A percentile compares a stretch with the other conserved stretches of the same genome.
These are phyloP conservation scores for Hydropsyche tenuis DNA, from an alignment of 1,140 invertebrate species.

Conservation along the genomic window DNA sequence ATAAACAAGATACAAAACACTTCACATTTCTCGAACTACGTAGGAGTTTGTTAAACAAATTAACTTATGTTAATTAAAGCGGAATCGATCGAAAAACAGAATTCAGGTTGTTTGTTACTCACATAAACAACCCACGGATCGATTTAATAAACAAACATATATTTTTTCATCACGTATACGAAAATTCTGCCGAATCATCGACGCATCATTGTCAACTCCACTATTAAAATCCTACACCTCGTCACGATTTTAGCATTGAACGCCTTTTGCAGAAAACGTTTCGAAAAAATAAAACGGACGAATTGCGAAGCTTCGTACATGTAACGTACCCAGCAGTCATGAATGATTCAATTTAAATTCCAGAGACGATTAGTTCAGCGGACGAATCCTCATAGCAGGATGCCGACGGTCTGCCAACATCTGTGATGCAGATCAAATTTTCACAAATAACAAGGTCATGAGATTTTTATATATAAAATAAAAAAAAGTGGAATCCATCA, in stretches of 20 bases:
- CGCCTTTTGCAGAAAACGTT: background rate
- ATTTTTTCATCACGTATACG: too few species aligned
- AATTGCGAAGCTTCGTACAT: background rate
- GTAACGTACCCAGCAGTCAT: background rate
- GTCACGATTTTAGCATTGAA: background rate
- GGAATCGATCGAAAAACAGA: too few species aligned
- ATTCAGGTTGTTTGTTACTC: too few species aligned
- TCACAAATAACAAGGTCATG: constrained; percentile 14
- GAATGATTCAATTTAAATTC: constrained; percentile 47
- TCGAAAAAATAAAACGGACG: background rate
- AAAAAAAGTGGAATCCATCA: background rate
- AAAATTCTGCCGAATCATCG: too few species aligned
- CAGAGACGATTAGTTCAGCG: constrained; percentile 36
- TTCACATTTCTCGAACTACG: too few species aligned
- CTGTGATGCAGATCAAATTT: constrained; percentile 22
- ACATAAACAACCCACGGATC: too few species aligned
- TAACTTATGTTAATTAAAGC: too few species aligned
- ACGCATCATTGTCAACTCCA: too few species aligned
- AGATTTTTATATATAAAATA: background rate
- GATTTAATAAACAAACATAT: too few species aligned
- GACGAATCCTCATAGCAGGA: constrained; percentile 4
- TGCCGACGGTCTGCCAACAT: constrained; percentile 17
- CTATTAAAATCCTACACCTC: too few species aligned
- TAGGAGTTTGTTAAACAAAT: too few species aligned
- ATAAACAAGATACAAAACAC: too few species aligned